phyloP scores from a whole-genome alignment of 2,888 invertebrate species.

The Watsonalla binaria region DNA sequence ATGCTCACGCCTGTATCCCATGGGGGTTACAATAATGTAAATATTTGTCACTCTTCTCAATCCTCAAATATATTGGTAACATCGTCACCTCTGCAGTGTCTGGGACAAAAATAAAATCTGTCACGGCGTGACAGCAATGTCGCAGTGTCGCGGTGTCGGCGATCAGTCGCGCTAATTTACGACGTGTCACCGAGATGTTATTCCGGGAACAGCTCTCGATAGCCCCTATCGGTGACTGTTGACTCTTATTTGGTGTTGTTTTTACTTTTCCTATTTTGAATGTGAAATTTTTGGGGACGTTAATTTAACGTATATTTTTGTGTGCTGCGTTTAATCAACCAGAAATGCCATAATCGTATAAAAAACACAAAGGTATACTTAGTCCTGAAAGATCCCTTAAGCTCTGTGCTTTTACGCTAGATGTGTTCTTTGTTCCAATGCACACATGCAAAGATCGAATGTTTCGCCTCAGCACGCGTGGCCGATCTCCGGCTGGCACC shows the following conservation, averaged over 20 bases:
- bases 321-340: too few species aligned
- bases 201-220: slow-evolving; percentile 20
- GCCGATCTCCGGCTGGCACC: not conserved
- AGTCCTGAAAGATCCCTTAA: too few species aligned
- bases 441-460: not conserved
- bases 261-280: too few species aligned
- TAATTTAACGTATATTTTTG: too few species aligned
- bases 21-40: too few species aligned
- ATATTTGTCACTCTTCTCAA: not conserved
- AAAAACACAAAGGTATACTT: too few species aligned
- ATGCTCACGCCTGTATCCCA: too few species aligned
- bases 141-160: slow-evolving; percentile 34
- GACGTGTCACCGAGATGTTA: slow-evolving; percentile 25
- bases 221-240: slow-evolving; percentile 20
- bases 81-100: not conserved
- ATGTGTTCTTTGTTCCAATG: not conserved
- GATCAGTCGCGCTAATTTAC: slow-evolving; percentile 51
- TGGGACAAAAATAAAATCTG: slow-evolving; percentile 34
- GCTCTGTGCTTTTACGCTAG: too few species aligned
- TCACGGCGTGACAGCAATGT: slow-evolving; percentile 34
- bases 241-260: not conserved
- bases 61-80: not conserved
- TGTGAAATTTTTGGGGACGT: too few species aligned
- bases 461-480: not conserved
- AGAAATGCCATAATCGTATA: too few species aligned